phyloP scores from a whole-genome alignment of 1,140 invertebrate genomes.

The Episyrphus balteatus region DNA sequence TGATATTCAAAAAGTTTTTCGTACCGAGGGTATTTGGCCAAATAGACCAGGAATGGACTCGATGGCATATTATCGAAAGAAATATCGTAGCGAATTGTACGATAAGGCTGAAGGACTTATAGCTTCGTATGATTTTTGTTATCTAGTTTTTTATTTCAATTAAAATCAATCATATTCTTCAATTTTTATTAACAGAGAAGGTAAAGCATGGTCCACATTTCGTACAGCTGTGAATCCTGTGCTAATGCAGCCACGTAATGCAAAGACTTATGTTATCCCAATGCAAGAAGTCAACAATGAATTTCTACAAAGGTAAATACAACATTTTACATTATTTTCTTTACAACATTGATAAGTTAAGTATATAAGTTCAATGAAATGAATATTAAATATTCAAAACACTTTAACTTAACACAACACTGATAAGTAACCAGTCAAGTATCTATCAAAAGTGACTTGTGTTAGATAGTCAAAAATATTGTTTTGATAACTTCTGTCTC shows the following conservation, averaged over 20 bases:
- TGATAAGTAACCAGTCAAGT: too few species aligned
- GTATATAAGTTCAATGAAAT: too few species aligned
- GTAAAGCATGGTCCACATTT: conserved; percentile 10
- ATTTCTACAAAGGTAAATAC: conserved; percentile 57
- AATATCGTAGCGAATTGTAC: conserved; percentile 11
- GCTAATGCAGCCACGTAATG: conserved; percentile 17
- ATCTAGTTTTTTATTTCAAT: too few species aligned
- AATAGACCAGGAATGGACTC: conserved; percentile 12
- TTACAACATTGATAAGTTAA: too few species aligned
- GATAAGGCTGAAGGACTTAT: conserved; percentile 1
- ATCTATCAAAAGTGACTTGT: too few species aligned
- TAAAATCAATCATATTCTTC: too few species aligned
- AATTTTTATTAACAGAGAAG: neutral
- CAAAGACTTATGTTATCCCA: conserved; percentile 9
- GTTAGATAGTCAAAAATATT: too few species aligned
- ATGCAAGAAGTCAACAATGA: conserved; percentile 38
- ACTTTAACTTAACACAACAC: too few species aligned
- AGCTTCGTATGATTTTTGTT: too few species aligned
- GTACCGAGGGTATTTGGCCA: conserved; percentile 22
- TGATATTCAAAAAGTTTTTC: conserved; percentile 14
- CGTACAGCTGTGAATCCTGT: conserved; percentile 14
- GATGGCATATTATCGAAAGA: conserved; percentile 14
- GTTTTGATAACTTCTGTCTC: too few species aligned
- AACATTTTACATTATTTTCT: conserved; percentile 21
- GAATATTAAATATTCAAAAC: too few species aligned